Evolutionary conservation across 2,113 vertebrate genomes (phyloP).

Genomic region (Lynx canadensis): DNA sequence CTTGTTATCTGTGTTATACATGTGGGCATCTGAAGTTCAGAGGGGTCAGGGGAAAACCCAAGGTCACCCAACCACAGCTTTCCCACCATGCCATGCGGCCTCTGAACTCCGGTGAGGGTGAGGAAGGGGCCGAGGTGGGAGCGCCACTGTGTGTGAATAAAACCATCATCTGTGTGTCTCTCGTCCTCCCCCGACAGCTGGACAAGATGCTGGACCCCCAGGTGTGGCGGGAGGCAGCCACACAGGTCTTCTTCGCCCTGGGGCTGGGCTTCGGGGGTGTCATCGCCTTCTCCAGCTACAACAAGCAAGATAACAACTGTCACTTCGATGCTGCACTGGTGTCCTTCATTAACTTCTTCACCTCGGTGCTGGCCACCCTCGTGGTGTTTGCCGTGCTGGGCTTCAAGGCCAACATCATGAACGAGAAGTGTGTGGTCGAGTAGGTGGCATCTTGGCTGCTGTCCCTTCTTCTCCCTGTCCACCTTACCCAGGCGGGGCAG

Average conservation of each 20-base stretch:
- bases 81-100: neutral
- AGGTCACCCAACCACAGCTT: neutral
- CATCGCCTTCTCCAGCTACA: conserved; percentile 99
- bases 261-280: conserved; percentile 98
- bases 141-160: fast-evolving
- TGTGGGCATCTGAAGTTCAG: neutral
- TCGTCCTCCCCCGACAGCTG: conserved; percentile 84
- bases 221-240: conserved; percentile 98
- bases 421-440: conserved; percentile 98
- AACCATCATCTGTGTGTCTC: neutral
- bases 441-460: conserved; percentile 84
- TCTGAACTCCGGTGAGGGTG: neutral
- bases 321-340: conserved; percentile 97
- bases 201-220: conserved; percentile 99
- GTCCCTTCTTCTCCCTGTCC: neutral
- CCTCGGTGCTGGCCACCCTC: conserved; percentile 96
- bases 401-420: conserved; percentile 99
- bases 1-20: neutral
- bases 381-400: conserved; percentile 99
- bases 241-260: conserved; percentile 97
- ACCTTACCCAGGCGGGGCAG: neutral
- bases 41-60: neutral
- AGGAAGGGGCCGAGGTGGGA: neutral
- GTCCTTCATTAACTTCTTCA: conserved; percentile 98
- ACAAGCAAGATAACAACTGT: conserved; percentile 99